Base-by-base conservation (phyloP, 2,113 vertebrate genomes). In the Elaphurus davidianus region DNA sequence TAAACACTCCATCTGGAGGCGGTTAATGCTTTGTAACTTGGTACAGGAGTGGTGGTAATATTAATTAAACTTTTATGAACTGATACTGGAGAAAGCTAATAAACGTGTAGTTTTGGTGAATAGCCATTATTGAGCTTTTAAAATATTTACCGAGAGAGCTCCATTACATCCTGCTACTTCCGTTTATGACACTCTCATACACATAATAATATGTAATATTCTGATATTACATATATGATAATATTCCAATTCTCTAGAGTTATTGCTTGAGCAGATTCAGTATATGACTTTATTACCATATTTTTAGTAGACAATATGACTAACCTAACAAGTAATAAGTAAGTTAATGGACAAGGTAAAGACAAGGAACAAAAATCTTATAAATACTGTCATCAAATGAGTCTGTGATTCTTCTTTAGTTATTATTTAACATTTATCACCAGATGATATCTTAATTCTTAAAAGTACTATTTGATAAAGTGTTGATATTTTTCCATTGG, bases 11-110 rank as follows among this genome's bases (percentile, higher is more conserved):
- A 98, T 96, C 88, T 97, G 94, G 96, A 99, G 98, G 89, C 64
- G 93, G 94, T 96, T 98, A 59, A 55, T 52, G 8, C 96, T 98
- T 98, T 83, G 87, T 97, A 87, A 96, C 97, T 97, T 98, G 60
- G 64, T 92, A 97, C 55, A 94, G 91, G 98, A 98, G 81, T 55
- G 96, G 96, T 88, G 97, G 97, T 92, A 95, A n/a, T 84, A 92
- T 96, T 98, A 98, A 98, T 98, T 97, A 98, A 98, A 98, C 81
- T 98, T 99, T 98, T 30, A 98, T 96, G 87, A 98, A 98, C 86
- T 86, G 87, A 97, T 98, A 92, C 7, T 79, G 87, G 30, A 62
- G 36, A 98, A 97, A 98, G 92, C 87, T 98, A 97, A 98, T 97
- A 98, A 97, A 97, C 81, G 64, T 25, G 57, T 50, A 96, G 89